These are phyloP conservation scores for Picathartes gymnocephalus DNA, from an alignment of 2,113 vertebrate genomes.

Conservation along the genomic window DNA sequence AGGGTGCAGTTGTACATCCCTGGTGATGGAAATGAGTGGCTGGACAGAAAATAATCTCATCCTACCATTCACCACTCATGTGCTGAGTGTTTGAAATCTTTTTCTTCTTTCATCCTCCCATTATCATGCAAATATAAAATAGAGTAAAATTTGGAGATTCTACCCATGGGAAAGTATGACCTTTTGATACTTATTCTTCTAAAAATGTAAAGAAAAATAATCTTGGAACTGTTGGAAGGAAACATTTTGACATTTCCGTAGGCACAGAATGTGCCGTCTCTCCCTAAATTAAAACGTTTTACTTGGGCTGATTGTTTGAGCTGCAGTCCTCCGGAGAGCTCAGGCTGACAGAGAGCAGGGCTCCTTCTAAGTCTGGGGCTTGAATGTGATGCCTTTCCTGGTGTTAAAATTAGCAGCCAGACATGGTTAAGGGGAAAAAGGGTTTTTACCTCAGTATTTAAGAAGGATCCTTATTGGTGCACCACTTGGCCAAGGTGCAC, in stretches of 20 bases:
- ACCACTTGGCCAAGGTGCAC: too few relatives aligned
- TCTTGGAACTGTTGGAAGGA: background rate
- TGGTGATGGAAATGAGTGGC: background rate
- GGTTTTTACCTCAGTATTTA: too few relatives aligned
- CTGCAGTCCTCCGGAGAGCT: background rate
- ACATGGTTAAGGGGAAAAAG: too few relatives aligned
- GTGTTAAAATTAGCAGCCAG: too few relatives aligned
- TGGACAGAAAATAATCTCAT: background rate
- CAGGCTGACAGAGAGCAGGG: background rate
- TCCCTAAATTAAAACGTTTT: conserved; percentile 11
- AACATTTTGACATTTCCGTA: conserved; percentile 13
- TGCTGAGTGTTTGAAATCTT: background rate
- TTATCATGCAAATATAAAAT: background rate
- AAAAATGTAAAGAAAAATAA: background rate
- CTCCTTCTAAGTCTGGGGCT: background rate
- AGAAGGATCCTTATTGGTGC: too few relatives aligned
- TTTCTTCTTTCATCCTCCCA: background rate
- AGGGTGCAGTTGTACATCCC: background rate
- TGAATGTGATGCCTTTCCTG: too few relatives aligned
- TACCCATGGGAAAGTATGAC: conserved; percentile 2
- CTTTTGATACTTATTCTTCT: background rate
- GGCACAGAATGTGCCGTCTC: background rate
- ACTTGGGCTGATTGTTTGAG: background rate
- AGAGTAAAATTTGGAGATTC: background rate
- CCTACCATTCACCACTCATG: background rate